Evolutionary conservation across 2,797 vertebrate genomes (phyloP), one percentile per base, ranked within the genome.

Genomic region (Melanotaenia trifasciata): DNA sequence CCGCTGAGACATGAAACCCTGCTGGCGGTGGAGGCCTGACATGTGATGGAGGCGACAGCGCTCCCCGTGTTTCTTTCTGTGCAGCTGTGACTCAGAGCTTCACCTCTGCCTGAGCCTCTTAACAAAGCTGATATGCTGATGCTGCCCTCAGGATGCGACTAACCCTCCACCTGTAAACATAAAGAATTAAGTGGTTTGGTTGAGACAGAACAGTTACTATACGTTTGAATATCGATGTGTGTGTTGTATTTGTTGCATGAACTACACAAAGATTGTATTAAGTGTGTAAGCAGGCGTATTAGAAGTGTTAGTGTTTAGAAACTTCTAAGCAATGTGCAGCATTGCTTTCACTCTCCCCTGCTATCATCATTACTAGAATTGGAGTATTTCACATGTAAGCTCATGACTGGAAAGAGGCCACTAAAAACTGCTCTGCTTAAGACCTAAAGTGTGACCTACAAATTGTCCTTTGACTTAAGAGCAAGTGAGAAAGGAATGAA

Each of bases 11-110:
- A 50, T 40, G 11, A 35, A 56, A 61, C 43, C 4, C 8, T 13
- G 58, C 45, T 40, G 11, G 63, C 66, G 72, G 38, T 32, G 59
- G 26, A 69, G 53, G 12, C 57, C 68, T 61, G 74, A 80, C 60
- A 51, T 62, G 67, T 35, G 54, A 30, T 32, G 68, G 18, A 59
- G 59, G 65, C 78, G 71, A 67, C 61, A 32, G 61, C 3, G 45
- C 57, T 38, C 0, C 4, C 67, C 79, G 64, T 32, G 47, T 53
- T 47, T 57, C 18, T 74, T 8, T 59, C 30, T 62, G 40, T 47
- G 24, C 24, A 69, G 40, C 65, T 14, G 64, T 64, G 68, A 74
- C 38, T 81, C 78, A 47, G n/a, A 57, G 36, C 16, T 43, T 65
- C 73, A 53, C 60, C 47, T 70, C 58, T 40, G 59, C 33, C 45